Base-by-base conservation (phyloP, 2,797 vertebrate species). In the Chaenodraco wilsoni region DNA sequence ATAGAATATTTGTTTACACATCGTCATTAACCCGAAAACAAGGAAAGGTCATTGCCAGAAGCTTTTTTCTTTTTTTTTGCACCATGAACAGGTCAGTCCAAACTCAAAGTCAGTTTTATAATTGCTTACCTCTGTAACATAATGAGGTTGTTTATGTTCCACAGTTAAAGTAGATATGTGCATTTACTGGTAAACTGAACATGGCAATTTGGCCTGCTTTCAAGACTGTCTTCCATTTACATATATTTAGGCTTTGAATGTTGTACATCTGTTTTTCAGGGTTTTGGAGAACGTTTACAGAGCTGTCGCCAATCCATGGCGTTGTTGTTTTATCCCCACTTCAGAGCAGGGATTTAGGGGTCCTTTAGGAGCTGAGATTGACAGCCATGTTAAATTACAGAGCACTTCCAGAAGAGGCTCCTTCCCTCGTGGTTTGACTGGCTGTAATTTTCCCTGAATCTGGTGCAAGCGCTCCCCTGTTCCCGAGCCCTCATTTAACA, bases 311-410 rank as follows among this genome's bases (percentile, higher is more conserved):
- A 72, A 62, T 80, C 72, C 61, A 65, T 50, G 61, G 68, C 65
- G 62, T 79, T 81, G 84, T 88, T 84, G 72, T 87, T 86, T 84
- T 78, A 81, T 91, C 83, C 83, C 57, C 72, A 59, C 69, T 78
- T 72, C 84, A 90, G 82, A 84, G 71, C 65, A 83, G 82, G 84
- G 88, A 89, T 87, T 87, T 82, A 77, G 81, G 46, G 71, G 64
- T 74, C 77, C 69, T 82, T 88, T 84, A 82, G 77, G 87, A 91
- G 86, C 77, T 41, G 67, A 93, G 94, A 95, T 89, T 93, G 93
- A 92, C 94, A 94, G 92, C 77, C 74, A 76, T 88, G 87, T 90
- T 92, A 90, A 94, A 93, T 94, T 91, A 90, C 90, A 83, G 50
- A 57, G 55, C 71, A 83, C 88, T 86, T 91, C 87, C 88, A 89